phyloP scores from a whole-genome alignment of 1,140 invertebrate species.

The Tachypleus tridentatus region DNA sequence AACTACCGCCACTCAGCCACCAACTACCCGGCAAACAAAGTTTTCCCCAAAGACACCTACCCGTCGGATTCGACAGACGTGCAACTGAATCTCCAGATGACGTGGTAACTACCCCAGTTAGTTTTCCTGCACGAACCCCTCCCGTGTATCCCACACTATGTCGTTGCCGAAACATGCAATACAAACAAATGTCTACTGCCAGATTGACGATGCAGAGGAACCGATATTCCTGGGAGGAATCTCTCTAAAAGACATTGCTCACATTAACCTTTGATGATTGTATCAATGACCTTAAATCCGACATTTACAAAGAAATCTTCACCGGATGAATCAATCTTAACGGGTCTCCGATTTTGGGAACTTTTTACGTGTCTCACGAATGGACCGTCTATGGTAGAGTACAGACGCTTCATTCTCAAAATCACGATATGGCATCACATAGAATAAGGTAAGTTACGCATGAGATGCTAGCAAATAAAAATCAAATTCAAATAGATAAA shows the following conservation, averaged over 20 bases:
- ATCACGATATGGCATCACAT: slow-evolving; percentile 39
- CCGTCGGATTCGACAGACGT: too few relatives aligned
- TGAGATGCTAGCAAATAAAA: too few relatives aligned
- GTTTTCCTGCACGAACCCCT: too few relatives aligned
- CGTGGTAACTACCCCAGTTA: too few relatives aligned
- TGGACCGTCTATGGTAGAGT: slow-evolving; percentile 39
- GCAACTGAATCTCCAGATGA: too few relatives aligned
- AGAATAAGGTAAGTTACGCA: slow-evolving; percentile 33
- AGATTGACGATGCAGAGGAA: slow-evolving; percentile 76
- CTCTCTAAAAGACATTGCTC: slow-evolving; percentile 21
- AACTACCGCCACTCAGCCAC: too few relatives aligned
- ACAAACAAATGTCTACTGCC: slow-evolving; percentile 74
- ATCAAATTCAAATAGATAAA: not conserved
- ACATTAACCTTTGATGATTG: slow-evolving; percentile 31
- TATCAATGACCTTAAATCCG: slow-evolving; percentile 29
- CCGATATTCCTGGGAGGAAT: slow-evolving; percentile 58
- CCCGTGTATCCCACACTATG: too few relatives aligned
- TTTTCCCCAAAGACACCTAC: too few relatives aligned
- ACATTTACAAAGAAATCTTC: slow-evolving; percentile 28
- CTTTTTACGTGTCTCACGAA: slow-evolving; percentile 41
- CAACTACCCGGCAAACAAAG: too few relatives aligned
- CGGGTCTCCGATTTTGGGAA: slow-evolving; percentile 39
- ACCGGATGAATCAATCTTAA: slow-evolving; percentile 30
- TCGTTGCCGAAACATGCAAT: too few relatives aligned
- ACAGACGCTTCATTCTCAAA: slow-evolving; percentile 35